These are phyloP conservation scores for Oriolus oriolus DNA, from an alignment of 2,113 vertebrate species.

Conservation along the genomic window DNA sequence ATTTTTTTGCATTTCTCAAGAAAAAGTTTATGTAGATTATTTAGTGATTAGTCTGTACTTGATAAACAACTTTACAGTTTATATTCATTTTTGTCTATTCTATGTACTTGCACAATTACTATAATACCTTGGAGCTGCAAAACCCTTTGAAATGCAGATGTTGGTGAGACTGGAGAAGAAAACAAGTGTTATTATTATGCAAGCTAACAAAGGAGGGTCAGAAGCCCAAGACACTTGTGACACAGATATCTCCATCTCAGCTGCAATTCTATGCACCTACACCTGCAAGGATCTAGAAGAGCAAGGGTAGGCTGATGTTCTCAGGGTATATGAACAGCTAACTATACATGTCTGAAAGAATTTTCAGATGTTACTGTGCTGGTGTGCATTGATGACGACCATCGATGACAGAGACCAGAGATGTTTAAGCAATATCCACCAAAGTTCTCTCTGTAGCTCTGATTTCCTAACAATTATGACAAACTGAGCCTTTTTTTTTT, in stretches of 20 bases:
- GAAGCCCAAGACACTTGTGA: background rate
- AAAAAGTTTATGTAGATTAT: background rate
- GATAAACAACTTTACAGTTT: background rate
- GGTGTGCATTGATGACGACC: background rate
- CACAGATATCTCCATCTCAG: background rate
- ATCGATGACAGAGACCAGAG: rapidly evolving
- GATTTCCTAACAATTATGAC: background rate
- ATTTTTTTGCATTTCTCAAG: background rate
- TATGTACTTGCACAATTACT: background rate
- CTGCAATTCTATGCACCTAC: background rate
- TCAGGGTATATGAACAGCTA: background rate
- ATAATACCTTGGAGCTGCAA: background rate
- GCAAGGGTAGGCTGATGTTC: background rate
- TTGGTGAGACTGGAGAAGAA: background rate
- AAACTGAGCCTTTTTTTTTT: rapidly evolving
- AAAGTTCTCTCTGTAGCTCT: background rate
- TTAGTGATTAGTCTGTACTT: background rate
- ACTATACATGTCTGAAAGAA: background rate
- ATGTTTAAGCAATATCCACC: background rate
- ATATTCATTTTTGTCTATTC: background rate
- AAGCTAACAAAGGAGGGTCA: background rate
- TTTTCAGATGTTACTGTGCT: background rate
- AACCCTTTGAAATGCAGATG: background rate
- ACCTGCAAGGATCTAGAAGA: background rate
- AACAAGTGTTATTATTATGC: background rate